Conservation (phyloP, 2,888 invertebrate species). For the Cataglyphis cursor region DNA sequence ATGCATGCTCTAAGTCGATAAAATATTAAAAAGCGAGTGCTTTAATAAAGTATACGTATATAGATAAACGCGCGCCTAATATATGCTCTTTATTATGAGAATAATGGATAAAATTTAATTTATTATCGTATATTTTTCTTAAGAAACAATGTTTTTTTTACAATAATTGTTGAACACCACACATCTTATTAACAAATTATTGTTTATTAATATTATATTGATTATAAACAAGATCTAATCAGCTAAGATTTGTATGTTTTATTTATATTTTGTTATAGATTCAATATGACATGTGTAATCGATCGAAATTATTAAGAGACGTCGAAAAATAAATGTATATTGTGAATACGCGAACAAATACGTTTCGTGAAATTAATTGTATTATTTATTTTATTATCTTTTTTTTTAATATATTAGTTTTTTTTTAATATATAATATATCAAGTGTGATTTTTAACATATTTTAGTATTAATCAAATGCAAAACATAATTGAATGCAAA, state of each 20-base stretch:
- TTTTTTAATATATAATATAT: too few species aligned
- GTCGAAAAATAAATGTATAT: neutral
- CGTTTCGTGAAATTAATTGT: slow-evolving; percentile 5
- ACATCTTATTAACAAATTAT: neutral
- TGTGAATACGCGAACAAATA: neutral
- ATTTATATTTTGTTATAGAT: neutral
- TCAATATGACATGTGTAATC: neutral
- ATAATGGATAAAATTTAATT: slow-evolving; percentile 13
- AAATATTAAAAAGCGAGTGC: neutral
- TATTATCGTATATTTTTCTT: neutral
- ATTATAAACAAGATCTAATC: neutral
- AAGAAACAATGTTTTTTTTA: slow-evolving; percentile 1
- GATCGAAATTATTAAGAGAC: slow-evolving; percentile 11
- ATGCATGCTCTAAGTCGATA: neutral
- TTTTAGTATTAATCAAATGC: neutral
- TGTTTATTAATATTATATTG: neutral
- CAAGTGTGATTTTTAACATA: neutral
- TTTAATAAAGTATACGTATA: neutral
- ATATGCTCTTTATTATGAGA: neutral
- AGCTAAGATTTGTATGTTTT: neutral
- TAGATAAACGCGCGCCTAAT: neutral
- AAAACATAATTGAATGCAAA: slow-evolving; percentile 29
- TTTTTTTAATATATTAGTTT: too few species aligned
- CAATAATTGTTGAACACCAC: neutral
- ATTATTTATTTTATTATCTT: neutral